Evolutionary conservation across 2,797 vertebrate species (phyloP).

Genomic region (Epinephelus awoara): DNA sequence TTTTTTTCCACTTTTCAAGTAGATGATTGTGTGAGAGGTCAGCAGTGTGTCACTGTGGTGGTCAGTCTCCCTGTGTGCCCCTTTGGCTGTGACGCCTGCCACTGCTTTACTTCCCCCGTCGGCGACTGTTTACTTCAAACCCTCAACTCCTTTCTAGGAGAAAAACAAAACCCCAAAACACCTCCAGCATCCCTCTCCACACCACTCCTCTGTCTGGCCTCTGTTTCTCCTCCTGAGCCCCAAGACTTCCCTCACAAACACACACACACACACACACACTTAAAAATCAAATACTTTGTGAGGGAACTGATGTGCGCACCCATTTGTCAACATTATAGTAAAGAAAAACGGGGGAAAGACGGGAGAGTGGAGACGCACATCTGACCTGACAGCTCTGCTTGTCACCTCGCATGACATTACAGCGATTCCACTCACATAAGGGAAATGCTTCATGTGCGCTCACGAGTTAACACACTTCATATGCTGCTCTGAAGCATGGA

Average conservation of each 20-base stretch:
- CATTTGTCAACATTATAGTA: conserved; percentile 37
- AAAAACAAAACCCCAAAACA: conserved; percentile 56
- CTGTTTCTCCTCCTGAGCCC: conserved; percentile 20
- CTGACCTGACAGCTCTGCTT: conserved; percentile 68
- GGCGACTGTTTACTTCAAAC: conserved; percentile 54
- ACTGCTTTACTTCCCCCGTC: conserved; percentile 25
- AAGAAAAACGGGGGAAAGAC: conserved; percentile 28
- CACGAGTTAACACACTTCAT: conserved; percentile 14
- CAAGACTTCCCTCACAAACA: conserved; percentile 22
- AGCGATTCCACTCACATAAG: conserved; percentile 33
- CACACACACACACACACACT: background rate
- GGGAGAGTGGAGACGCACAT: conserved; percentile 48
- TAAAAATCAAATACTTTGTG: conserved; percentile 31
- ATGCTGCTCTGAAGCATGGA: background rate
- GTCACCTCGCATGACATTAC: conserved; percentile 71
- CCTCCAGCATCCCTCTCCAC: conserved; percentile 52
- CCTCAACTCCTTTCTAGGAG: conserved; percentile 41
- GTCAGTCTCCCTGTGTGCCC: conserved; percentile 17
- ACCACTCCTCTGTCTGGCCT: conserved; percentile 34
- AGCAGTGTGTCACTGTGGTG: conserved; percentile 22
- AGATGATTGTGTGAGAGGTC: conserved; percentile 22
- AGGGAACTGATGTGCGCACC: background rate
- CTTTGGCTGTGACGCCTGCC: conserved; percentile 38
- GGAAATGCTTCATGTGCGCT: conserved; percentile 15
- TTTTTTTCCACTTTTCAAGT: background rate